These are phyloP conservation scores for Nothocercus nigrocapillus DNA, from an alignment of 2,113 vertebrate genomes.

Conservation along the genomic window DNA sequence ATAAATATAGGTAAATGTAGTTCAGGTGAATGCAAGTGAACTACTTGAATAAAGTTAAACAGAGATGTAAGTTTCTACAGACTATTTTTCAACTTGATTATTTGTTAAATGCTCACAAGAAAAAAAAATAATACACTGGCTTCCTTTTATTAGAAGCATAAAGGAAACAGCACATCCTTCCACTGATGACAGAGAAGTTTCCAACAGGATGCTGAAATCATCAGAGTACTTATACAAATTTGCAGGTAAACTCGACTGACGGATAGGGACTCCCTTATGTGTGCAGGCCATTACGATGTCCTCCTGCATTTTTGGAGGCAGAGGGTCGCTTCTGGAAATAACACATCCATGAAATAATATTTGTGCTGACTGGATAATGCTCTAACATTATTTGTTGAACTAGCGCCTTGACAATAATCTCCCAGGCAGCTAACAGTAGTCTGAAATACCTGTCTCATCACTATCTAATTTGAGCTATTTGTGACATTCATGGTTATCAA, in stretches of 20 bases:
- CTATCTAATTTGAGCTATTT: background rate
- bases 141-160: background rate
- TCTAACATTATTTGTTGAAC: background rate
- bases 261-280: background rate
- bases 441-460: background rate
- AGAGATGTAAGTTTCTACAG: background rate
- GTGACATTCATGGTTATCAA: background rate
- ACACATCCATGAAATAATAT: background rate
- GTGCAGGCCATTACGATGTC: background rate
- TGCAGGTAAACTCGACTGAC: background rate
- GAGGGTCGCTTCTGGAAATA: background rate
- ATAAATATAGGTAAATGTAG: background rate
- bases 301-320: background rate
- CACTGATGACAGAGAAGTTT: background rate
- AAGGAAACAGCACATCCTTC: background rate
- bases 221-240: background rate
- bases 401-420: background rate
- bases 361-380: background rate
- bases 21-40: background rate
- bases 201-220: background rate
- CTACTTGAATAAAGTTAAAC: background rate
- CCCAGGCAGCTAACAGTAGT: background rate
- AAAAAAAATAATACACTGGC: background rate
- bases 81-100: background rate
- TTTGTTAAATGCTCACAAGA: background rate